Evolutionary conservation across 2,888 invertebrate genomes (phyloP).

Genomic region (Diaprepes abbreviatus): DNA sequence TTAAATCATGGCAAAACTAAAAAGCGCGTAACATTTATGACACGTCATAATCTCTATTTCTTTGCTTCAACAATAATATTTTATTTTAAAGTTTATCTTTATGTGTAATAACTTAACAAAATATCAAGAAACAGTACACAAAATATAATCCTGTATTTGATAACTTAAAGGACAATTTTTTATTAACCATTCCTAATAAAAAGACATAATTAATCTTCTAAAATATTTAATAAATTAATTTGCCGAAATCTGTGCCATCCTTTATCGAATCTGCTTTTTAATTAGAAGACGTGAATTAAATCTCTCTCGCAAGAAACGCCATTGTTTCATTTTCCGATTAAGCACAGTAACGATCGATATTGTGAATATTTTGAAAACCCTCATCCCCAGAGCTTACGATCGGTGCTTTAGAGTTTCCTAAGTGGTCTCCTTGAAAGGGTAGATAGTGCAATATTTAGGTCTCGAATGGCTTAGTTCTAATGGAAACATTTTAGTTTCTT

Average conservation of each 20-base stretch:
- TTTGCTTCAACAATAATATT: too few species aligned
- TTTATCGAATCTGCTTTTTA: conserved; percentile 12
- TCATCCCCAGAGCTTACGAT: conserved; percentile 28
- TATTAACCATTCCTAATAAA: too few species aligned
- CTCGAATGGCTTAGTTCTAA: conserved; percentile 37
- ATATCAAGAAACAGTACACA: too few species aligned
- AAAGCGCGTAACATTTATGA: too few species aligned
- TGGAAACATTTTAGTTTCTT: conserved; percentile 39
- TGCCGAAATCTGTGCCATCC: conserved; percentile 1
- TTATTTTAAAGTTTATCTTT: too few species aligned
- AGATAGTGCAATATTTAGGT: conserved; percentile 45
- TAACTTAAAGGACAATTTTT: too few species aligned
- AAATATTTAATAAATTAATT: conserved; percentile 4
- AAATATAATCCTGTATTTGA: too few species aligned
- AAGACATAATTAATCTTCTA: too few species aligned
- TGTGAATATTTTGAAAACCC: conserved; percentile 41
- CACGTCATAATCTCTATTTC: too few species aligned
- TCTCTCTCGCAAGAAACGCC: conserved; percentile 18
- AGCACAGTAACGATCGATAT: conserved; percentile 33
- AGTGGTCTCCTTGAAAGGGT: conserved; percentile 42
- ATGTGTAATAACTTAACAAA: too few species aligned
- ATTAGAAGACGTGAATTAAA: conserved; percentile 9
- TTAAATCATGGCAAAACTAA: too few species aligned
- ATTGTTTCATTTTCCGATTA: conserved; percentile 39
- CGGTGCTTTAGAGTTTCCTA: conserved; percentile 45